phyloP scores from a whole-genome alignment of 2,797 vertebrate genomes.

The Myripristis jacobus region DNA sequence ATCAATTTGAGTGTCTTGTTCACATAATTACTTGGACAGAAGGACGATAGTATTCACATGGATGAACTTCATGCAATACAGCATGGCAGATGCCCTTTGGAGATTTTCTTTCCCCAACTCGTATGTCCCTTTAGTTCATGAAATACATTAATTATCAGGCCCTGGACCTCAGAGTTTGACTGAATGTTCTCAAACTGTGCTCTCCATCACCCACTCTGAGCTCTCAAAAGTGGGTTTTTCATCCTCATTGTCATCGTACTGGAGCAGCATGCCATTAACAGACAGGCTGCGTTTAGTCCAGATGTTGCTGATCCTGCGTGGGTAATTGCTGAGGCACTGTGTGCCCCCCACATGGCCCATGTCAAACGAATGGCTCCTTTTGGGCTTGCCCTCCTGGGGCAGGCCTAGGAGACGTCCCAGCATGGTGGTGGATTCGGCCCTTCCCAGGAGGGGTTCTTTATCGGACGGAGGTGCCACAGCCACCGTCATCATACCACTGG shows the following conservation, averaged over 20 bases:
- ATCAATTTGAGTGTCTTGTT: conserved; percentile 53
- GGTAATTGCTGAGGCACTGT: conserved; percentile 89
- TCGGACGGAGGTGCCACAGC: conserved; percentile 86
- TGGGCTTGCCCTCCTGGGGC: conserved; percentile 92
- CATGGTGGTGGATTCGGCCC: conserved; percentile 87
- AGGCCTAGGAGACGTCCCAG: conserved; percentile 90
- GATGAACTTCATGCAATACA: conserved; percentile 80
- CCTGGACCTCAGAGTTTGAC: conserved; percentile 33
- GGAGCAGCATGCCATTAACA: conserved; percentile 96
- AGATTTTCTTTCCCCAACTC: conserved; percentile 35
- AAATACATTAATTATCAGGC: conserved; percentile 49
- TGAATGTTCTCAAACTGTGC: conserved; percentile 88
- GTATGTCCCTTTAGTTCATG: conserved; percentile 56
- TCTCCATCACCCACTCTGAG: conserved; percentile 98
- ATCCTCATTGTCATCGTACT: conserved; percentile 90
- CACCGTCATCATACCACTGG: conserved; percentile 79
- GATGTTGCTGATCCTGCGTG: conserved; percentile 94
- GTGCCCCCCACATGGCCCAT: conserved; percentile 91
- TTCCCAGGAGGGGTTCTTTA: conserved; percentile 93
- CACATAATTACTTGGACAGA: conserved; percentile 72
- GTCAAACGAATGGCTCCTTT: conserved; percentile 98
- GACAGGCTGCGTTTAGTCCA: conserved; percentile 99
- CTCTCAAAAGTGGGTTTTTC: conserved; percentile 89
- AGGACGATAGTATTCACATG: conserved; percentile 77
- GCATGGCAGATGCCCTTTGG: conserved; percentile 52